Evolutionary conservation across 2,113 vertebrate genomes (phyloP).

Genomic region (Copsychus sechellarum): DNA sequence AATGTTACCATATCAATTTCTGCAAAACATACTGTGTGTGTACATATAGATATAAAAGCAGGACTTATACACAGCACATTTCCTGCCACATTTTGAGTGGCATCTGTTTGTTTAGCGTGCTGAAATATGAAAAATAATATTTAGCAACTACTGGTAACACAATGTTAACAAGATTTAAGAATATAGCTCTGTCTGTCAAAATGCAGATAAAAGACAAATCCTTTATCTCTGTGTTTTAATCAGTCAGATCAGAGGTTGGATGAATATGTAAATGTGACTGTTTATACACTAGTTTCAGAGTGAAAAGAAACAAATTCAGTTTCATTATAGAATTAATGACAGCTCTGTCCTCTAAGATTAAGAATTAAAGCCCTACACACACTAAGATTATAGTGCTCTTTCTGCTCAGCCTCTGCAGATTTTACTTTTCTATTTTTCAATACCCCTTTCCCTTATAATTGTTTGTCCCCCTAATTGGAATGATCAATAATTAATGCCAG

Average conservation of each 20-base stretch:
- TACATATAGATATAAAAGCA: slow-evolving; percentile 58
- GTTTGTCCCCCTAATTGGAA: slow-evolving; percentile 57
- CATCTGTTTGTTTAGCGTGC: slow-evolving; percentile 53
- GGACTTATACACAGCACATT: slow-evolving; percentile 39
- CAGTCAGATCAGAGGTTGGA: slow-evolving; percentile 30
- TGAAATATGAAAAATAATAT: slow-evolving; percentile 57
- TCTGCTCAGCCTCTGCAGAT: slow-evolving; percentile 2
- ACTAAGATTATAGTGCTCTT: slow-evolving; percentile 36
- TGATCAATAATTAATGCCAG: slow-evolving; percentile 58
- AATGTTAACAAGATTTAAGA: slow-evolving; percentile 52
- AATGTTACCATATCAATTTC: slow-evolving; percentile 53
- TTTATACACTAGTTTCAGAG: slow-evolving; percentile 49
- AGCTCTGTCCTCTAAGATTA: slow-evolving; percentile 41
- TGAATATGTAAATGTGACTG: slow-evolving; percentile 51
- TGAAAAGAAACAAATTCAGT: slow-evolving; percentile 48
- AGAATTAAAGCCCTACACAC: slow-evolving; percentile 28
- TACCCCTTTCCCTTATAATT: slow-evolving; percentile 31
- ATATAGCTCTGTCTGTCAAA: slow-evolving; percentile 35
- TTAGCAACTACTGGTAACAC: slow-evolving; percentile 33
- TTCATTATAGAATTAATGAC: slow-evolving; percentile 48
- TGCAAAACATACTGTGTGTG: slow-evolving; percentile 56
- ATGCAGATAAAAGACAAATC: slow-evolving; percentile 48
- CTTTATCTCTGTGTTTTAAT: slow-evolving; percentile 40
- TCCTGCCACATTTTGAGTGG: slow-evolving; percentile 56
- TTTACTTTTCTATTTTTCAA: slow-evolving; percentile 15